A percentile compares a stretch with the other conserved stretches of the same genome.
phyloP scores from a whole-genome alignment of 2,113 vertebrate species.

The Aegithalos caudatus region DNA sequence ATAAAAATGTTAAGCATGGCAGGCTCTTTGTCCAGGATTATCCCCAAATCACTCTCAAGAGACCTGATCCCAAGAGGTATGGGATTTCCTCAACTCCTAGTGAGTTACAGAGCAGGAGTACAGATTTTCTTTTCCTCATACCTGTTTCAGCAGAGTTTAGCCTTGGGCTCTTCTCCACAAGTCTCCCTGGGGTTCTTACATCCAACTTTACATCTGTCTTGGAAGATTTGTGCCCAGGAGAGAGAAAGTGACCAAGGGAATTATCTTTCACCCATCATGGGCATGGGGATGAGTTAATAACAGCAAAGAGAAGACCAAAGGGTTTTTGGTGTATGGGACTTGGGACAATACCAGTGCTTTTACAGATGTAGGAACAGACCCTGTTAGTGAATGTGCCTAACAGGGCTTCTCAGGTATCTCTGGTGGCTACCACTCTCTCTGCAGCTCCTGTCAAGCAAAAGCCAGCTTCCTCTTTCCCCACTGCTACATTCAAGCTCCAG shows the following conservation, averaged over 20 bases:
- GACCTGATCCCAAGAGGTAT: not conserved
- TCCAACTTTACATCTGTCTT: not conserved
- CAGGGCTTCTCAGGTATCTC: not conserved
- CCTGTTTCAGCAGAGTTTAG: not conserved
- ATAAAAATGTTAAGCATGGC: not conserved
- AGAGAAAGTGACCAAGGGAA: not conserved
- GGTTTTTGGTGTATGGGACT: not conserved
- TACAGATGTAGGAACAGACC: not conserved
- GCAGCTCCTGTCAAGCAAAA: not conserved
- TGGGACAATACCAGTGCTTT: not conserved
- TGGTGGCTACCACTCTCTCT: not conserved
- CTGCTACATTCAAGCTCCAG: not conserved
- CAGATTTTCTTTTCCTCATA: not conserved
- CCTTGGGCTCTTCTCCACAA: not conserved
- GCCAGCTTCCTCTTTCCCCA: not conserved
- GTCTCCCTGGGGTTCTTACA: not conserved
- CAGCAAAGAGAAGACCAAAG: not conserved
- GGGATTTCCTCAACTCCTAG: not conserved
- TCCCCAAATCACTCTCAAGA: not conserved
- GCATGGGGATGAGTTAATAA: not conserved
- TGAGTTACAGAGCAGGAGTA: not conserved
- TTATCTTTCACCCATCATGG: not conserved
- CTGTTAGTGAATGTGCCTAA: not conserved
- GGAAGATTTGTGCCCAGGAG: not conserved
- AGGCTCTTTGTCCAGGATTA: conserved; percentile 13